Base-by-base conservation (phyloP, 2,797 vertebrate species). In the Peromyscus aztecus region DNA sequence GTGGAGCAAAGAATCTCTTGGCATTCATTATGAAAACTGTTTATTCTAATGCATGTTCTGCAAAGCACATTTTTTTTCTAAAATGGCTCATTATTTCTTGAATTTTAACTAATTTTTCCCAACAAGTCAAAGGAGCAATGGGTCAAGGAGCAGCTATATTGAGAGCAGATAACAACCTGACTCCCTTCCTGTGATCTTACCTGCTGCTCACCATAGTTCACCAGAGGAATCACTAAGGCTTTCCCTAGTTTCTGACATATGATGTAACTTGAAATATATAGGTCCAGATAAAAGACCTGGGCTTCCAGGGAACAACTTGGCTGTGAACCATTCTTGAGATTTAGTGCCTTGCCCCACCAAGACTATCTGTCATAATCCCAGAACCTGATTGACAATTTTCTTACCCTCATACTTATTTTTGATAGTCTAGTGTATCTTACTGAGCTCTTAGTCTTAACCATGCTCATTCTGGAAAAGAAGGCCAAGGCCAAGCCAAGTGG, bases 51-150 rank as follows among this genome's bases (percentile, higher is more conserved):
- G 59, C 12, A 0, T 82, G 29, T 86, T 94, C 43, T 97, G 21
- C 67, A 94, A 96, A 52, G 83, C 31, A 91, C 29, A 61, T 91
- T 73, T 95, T 96, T 94, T 81, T 94, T 52, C 31, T 37, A 93
- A 97, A 94, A 75, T 71, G 37, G 27, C 31, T 63, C 46, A 78
- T 97, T 97, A 91, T 86, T 94, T 97, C 91, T 96, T 95, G 65
- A 94, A 91, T 94, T 87, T 76, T 96, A 96, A 92, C 81, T 82
- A 94, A 92, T 94, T 94, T 96, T 34, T 95, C 94, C 92, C 94
- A 95, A 92, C 3, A 89, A 95, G 76, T 96, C 43, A 91, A 96
- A 93, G 59, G 63, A 95, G 11, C 23, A 89, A 77, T 37, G 86
- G 40, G 65, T 83, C 65, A 96, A 90, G 34, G 49, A 92, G 1